Evolutionary conservation across 2,113 vertebrate genomes (phyloP).

Genomic region (Stictonetta naevosa): DNA sequence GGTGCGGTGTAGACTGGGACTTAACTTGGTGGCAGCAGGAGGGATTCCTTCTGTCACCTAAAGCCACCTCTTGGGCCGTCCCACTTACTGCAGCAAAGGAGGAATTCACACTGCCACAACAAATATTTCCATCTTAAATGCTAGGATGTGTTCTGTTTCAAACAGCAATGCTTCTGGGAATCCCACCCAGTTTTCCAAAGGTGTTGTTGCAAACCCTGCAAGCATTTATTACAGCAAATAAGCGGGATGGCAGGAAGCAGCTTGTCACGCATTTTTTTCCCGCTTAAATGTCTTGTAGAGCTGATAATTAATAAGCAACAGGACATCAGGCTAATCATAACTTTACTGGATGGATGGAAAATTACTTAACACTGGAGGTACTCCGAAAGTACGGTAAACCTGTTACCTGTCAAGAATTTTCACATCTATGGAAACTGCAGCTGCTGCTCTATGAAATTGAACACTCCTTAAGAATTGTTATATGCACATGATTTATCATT

Average conservation of each 20-base stretch:
- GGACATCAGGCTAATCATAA: not conserved
- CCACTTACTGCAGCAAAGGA: not conserved
- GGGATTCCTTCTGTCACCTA: not conserved
- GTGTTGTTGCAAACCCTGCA: not conserved
- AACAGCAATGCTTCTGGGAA: not conserved
- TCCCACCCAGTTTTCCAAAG: not conserved
- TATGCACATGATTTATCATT: not conserved
- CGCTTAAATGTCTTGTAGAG: slow-evolving; percentile 22
- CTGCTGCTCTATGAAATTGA: not conserved
- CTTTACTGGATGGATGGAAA: not conserved
- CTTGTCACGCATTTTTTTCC: not conserved
- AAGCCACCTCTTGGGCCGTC: not conserved
- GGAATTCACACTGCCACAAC: not conserved
- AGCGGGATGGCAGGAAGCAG: not conserved
- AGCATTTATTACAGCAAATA: not conserved
- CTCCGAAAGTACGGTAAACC: not conserved
- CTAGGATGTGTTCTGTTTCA: not conserved
- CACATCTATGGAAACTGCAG: not conserved
- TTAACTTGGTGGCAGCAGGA: not conserved
- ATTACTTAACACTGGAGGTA: not conserved
- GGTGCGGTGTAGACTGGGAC: not conserved
- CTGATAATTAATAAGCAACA: slow-evolving; percentile 59
- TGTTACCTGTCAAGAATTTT: not conserved
- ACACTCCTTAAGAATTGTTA: not conserved
- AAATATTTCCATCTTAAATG: not conserved